Evolutionary conservation across 2,113 vertebrate genomes (phyloP).

Genomic region (Anguilla japonica): DNA sequence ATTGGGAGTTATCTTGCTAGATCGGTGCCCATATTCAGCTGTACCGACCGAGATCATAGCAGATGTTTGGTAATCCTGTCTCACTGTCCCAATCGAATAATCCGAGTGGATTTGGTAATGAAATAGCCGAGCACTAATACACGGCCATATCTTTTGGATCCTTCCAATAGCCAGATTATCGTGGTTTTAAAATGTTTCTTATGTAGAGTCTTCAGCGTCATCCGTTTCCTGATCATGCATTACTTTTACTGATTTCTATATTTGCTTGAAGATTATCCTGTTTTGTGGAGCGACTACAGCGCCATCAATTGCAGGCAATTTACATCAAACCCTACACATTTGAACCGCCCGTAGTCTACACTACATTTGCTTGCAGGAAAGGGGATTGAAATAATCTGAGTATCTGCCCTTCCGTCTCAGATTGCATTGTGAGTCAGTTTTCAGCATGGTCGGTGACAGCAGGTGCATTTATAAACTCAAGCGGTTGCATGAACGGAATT

Average conservation of each 20-base stretch:
- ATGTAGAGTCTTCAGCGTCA: background rate
- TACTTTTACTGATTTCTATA: background rate
- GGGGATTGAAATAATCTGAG: conserved; percentile 31
- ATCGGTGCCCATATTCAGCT: conserved; percentile 28
- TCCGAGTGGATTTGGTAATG: conserved; percentile 39
- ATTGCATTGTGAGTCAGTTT: conserved; percentile 7
- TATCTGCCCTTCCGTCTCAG: conserved; percentile 43
- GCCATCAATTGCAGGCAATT: background rate
- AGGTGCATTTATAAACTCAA: conserved; percentile 13
- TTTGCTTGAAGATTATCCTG: background rate
- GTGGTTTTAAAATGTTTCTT: background rate
- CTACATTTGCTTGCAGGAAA: background rate
- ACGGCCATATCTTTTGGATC: background rate
- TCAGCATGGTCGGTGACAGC: conserved; percentile 22
- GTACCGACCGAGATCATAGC: conserved; percentile 45
- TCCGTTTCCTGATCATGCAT: background rate
- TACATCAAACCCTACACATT: background rate
- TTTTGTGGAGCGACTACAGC: background rate
- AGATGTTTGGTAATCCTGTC: conserved; percentile 68
- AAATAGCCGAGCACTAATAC: conserved; percentile 24
- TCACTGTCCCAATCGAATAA: conserved; percentile 49
- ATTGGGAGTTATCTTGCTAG: conserved; percentile 23
- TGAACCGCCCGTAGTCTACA: background rate
- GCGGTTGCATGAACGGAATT: background rate
- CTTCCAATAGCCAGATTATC: background rate